phyloP scores from a whole-genome alignment of 1,140 invertebrate genomes.

The Prorops nasuta region DNA sequence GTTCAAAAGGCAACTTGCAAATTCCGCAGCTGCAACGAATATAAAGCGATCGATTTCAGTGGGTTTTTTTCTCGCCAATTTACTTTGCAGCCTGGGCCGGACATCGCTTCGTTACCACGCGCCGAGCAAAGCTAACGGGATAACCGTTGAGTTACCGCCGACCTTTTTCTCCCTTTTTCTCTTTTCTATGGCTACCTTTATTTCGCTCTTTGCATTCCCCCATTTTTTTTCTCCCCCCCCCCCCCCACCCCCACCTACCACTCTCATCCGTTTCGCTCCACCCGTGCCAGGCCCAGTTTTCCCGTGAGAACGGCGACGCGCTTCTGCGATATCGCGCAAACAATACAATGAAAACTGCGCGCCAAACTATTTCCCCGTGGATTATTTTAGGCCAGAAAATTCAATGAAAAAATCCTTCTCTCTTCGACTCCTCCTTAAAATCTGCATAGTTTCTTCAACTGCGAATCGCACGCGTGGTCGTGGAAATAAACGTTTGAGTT shows the following conservation, averaged over 20 bases:
- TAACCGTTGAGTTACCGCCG: constrained; percentile 11
- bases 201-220: too few species aligned
- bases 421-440: too few species aligned
- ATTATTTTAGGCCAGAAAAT: too few species aligned
- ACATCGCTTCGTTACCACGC: constrained; percentile 16
- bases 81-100: constrained; percentile 10
- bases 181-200: too few species aligned
- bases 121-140: constrained; percentile 16
- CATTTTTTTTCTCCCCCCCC: constrained; percentile 1
- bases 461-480: too few species aligned
- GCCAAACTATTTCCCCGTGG: constrained; percentile 15
- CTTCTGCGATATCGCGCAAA: constrained; percentile 2
- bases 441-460: too few species aligned
- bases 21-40: constrained; percentile 13
- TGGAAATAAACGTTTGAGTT: too few species aligned
- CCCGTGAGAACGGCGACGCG: constrained; percentile 11
- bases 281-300: constrained; percentile 5
- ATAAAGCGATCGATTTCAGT: not conserved
- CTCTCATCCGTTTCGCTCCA: constrained; percentile 3
- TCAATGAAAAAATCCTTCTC: too few species aligned
- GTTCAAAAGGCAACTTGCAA: constrained; percentile 15
- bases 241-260: not conserved
- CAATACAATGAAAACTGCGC: not conserved
- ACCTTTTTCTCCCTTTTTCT: not conserved
- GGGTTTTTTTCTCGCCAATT: constrained; percentile 15